Evolutionary conservation across 2,888 invertebrate species (phyloP), one percentile per base, ranked within the genome.

Genomic region (Eilema sororculum): DNA sequence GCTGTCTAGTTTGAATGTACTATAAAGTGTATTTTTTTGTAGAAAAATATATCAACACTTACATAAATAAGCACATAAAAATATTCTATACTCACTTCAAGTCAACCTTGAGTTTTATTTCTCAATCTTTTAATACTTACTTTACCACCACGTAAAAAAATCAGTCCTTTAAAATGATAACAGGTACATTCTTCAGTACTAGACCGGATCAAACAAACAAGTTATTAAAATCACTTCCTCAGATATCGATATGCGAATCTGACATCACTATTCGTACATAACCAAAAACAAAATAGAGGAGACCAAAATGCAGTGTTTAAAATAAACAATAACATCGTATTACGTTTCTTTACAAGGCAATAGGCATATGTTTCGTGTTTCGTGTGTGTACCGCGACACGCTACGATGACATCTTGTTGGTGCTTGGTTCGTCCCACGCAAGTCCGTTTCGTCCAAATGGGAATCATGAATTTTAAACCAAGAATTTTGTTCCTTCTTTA

Each of bases 301-400:
- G 46, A 46, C 67, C 71, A 57, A 70, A 78, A 78, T 66, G 62
- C 72, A 74, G 57, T 60, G 65, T 63, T 68, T 74, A 72, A 79
- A 71, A 63, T 67, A 78, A 79, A 82, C 76, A 76, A 78, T 70
- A 79, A 78, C 73, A 76, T 28, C 12, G 80, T 77, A 78, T 87
- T 81, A 82, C 78, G 78, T 82, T 82, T 77, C 82, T 77, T 66
- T 74, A 80, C 80, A 85, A 77, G 81, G 79, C n/a, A n/a, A n/a
- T n/a, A n/a, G n/a, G n/a, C 78, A 77, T 73, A 74, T 77, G 78
- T 78, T 78, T 77, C 73, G 69, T 77, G 78, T 78, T 78, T 77
- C 73, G 69, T 72, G 62, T 73, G 65, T 65, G 58, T 60, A 59
- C 63, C 22, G 13, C 37, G 25, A 67, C 52, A 46, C 59, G 61